Conservation (phyloP, 53 echinoderm and acorn worm species). For the Temnopleurus reevesii region DNA sequence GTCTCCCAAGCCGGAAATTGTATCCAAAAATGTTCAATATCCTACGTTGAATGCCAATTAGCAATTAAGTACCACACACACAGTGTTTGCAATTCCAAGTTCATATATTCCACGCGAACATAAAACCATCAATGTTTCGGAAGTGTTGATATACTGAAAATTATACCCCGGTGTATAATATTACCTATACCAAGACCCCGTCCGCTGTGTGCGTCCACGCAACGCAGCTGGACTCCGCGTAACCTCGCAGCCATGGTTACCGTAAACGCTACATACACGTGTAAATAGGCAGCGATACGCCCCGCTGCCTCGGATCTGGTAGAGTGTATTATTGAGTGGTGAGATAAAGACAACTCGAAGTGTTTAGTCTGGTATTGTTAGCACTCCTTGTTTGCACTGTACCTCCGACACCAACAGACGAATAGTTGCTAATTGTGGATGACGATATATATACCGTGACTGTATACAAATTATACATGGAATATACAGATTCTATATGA, state of each 20-base stretch:
- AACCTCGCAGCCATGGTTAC: conserved; percentile 32
- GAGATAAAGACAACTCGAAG: conserved; percentile 23
- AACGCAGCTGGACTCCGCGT: not conserved
- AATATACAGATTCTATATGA: no score
- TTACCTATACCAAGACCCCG: not conserved
- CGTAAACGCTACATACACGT: conserved; percentile 13
- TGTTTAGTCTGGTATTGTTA: not conserved
- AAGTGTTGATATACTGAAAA: conserved; percentile 25
- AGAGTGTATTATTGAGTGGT: not conserved
- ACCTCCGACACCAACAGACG: not conserved
- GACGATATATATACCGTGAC: no score
- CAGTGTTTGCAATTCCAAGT: not conserved
- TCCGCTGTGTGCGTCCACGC: conserved; percentile 4
- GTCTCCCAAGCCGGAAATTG: not conserved
- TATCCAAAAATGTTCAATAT: not conserved
- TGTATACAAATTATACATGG: no score
- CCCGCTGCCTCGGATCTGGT: not conserved
- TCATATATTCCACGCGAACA: not conserved
- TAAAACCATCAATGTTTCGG: conserved; percentile 6
- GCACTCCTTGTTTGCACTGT: not conserved
- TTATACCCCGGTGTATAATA: not conserved
- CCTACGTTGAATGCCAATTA: no score
- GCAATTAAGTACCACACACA: no score
- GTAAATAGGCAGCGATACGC: conserved; percentile 15
- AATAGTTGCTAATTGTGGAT: not conserved